phyloP scores from a whole-genome alignment of 2,888 invertebrate species.

The Allophyes oxyacanthae region DNA sequence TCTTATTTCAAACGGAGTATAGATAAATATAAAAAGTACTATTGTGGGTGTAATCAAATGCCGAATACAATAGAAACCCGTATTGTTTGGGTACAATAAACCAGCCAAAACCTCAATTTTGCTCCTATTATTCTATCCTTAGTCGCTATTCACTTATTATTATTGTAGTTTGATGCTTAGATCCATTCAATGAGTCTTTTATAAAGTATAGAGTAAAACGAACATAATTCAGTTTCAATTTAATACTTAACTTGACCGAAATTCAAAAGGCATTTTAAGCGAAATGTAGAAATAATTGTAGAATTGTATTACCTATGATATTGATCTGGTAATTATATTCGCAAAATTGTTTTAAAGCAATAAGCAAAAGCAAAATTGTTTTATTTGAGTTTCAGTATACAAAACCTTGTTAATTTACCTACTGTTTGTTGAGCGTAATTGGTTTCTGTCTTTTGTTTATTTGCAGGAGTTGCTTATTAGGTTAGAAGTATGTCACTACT shows the following conservation, averaged over 20 bases:
- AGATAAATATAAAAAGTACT: conserved; percentile 3
- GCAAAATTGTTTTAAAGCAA: neutral
- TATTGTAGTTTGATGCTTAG: conserved; percentile 32
- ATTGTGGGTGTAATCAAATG: conserved; percentile 4
- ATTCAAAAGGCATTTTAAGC: conserved; percentile 4
- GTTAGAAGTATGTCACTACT: no score
- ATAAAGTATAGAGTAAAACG: neutral
- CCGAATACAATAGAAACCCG: conserved; percentile 25
- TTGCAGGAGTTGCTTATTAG: no score
- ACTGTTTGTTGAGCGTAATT: no score
- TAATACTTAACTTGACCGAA: neutral
- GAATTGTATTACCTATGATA: neutral
- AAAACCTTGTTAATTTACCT: no score
- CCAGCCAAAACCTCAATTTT: conserved; percentile 21
- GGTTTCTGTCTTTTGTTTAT: no score
- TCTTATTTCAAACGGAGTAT: no score
- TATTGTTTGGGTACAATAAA: conserved; percentile 35
- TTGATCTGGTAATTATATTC: conserved; percentile 2
- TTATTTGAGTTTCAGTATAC: no score
- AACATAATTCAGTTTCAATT: conserved; percentile 8
- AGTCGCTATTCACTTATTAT: conserved; percentile 28
- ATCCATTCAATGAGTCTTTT: conserved; percentile 27
- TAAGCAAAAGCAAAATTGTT: no score
- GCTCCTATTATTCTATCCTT: conserved; percentile 30
- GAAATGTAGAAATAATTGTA: neutral